Evolutionary conservation across 2,113 vertebrate species (phyloP), one percentile per base, ranked within the genome.

Genomic region (Coryphaenoides rupestris): DNA sequence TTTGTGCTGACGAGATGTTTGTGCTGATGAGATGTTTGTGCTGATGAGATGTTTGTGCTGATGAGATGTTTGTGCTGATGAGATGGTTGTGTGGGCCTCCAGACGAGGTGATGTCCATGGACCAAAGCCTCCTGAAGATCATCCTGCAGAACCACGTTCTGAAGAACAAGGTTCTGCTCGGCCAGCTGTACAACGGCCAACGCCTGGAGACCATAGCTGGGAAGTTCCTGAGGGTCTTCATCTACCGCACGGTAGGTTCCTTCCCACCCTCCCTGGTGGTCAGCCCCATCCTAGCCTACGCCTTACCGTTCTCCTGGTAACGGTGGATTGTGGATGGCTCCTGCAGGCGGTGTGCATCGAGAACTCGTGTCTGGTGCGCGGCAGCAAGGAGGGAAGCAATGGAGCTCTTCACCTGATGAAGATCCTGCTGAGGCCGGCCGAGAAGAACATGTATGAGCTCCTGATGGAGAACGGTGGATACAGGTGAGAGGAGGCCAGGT

Each of bases 301-400:
- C 33, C 33, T 40, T 40, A 40, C 33, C 33, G 7, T 40, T 40
- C 33, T 12, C 6, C 33, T 13, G 57, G 49, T n/a, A 56, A 16
- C 22, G 63, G n/a, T 67, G 59, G 3, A 19, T 73, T 80, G 58
- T 76, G 66, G n/a, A n/a, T n/a, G n/a, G n/a, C n/a, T n/a, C 63
- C 72, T 49, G 62, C 76, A 99, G 97, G 92, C 95, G 65, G 93
- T 95, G 66, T 99, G 97, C 85, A 78, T 99, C 74, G 97, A 99
- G 87, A 98, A 98, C 70, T 91, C 95, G 47, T 99, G 97, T 79
- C 90, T 99, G 88, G 65, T 98, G 50, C 89, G 95, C 80, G 97
- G 96, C 78, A 98, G 96, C 69, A 98, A 94, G 80, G 95, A 96
- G 76, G 97, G 96, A 72, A 89, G 89, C 69, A 98, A 99, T 2